A percentile compares a stretch with the other conserved stretches of the same genome.
These are phyloP conservation scores for Drosophila cognata DNA, from an alignment of 2,888 invertebrate genomes.

Conservation along the genomic window DNA sequence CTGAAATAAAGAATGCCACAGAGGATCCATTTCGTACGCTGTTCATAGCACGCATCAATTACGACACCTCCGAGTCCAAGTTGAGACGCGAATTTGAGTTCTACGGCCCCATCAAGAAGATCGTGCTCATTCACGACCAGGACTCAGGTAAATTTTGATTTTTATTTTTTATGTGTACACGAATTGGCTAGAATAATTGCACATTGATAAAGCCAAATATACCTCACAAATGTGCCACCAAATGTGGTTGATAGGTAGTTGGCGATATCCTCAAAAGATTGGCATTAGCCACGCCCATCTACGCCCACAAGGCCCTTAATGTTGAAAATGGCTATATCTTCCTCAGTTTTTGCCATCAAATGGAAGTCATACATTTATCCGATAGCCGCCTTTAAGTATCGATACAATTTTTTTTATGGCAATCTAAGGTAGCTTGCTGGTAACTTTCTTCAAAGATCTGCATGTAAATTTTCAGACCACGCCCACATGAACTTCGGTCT, in stretches of 20 bases:
- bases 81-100: slow-evolving; percentile 98
- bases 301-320: not conserved
- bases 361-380: not conserved
- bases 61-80: slow-evolving; percentile 99
- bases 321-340: not conserved
- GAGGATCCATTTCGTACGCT: slow-evolving; percentile 98
- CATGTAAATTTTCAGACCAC: not conserved
- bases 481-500: not conserved
- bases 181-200: not conserved
- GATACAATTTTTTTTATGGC: not conserved
- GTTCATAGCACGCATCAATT: slow-evolving; percentile 98
- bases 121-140: slow-evolving; percentile 94
- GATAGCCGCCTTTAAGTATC: not conserved
- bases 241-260: not conserved
- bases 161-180: not conserved
- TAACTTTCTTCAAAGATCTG: not conserved
- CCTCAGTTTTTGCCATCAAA: not conserved
- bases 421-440: not conserved
- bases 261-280: not conserved
- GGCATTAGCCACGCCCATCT: not conserved
- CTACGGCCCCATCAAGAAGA: slow-evolving; percentile 99
- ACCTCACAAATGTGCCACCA: not conserved
- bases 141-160: slow-evolving; percentile 87
- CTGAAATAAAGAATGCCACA: slow-evolving; percentile 91
- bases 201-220: not conserved